Base-by-base conservation (phyloP, 1,140 invertebrate species). In the Drosophila virilis region DNA sequence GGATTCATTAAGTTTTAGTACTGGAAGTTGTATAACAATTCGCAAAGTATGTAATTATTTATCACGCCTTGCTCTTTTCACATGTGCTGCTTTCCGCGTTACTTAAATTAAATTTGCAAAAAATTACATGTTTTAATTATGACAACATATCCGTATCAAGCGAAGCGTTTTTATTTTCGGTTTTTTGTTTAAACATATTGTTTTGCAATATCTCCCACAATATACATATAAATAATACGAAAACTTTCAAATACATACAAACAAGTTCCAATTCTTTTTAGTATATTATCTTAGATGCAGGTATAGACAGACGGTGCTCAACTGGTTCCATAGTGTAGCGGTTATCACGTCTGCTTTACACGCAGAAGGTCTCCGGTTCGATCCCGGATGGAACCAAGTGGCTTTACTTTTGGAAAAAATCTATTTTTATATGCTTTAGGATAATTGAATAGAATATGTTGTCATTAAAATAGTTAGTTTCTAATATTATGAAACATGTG, bases 331-430 rank as follows among this genome's bases (percentile, higher is more conserved):
- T 93, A 93, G 93, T 93, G 94, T 94, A 94, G 94, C 93, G 94
- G 94, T 94, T 94, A 94, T 94, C 94, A 94, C 93, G 93, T 94
- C 93, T 93, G 94, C 94, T 94, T 94, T 93, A 94, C 94, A 94
- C 94, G 94, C 94, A 93, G 93, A 94, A 94, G 94, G 94, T 94
- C 94, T 93, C 94, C 93, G 93, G 94, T 94, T 94, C 94, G 94
- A 94, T 93, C 94, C 94, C 93, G 93, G 94, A 93, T 94, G 93
- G 93, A 93, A 94, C 92, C 94, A 94, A 37, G 42, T 50, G 52
- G 46, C 13, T 46, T 51, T 33, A 9, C 32, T 75, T 69, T 52
- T 72, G 51, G 32, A 32, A 15, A 28, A 8, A 22, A 22, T 22
- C 22, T 15, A n/a, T 40, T 40, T 55, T 67, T 52, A 8, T 7